Evolutionary conservation across 1,140 invertebrate genomes (phyloP).

Genomic region (Gryon sp.): DNA sequence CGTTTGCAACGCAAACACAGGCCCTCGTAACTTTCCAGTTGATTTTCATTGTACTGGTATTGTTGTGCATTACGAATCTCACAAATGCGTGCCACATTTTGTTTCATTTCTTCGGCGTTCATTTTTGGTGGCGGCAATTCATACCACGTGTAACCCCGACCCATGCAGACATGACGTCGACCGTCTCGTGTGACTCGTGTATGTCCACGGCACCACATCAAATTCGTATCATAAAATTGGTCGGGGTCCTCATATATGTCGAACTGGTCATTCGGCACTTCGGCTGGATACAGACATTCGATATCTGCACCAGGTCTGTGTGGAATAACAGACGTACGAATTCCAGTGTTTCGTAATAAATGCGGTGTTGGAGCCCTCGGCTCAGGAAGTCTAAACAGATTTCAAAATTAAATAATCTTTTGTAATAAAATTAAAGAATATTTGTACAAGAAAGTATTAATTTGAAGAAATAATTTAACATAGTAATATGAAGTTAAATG

Average conservation of each 20-base stretch:
- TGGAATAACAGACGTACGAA: conserved; percentile 1
- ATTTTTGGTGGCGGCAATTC: conserved; percentile 64
- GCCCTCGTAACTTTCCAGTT: conserved; percentile 36
- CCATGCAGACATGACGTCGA: conserved; percentile 68
- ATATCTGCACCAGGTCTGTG: conserved; percentile 15
- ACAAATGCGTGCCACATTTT: conserved; percentile 53
- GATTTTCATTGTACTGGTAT: conserved; percentile 67
- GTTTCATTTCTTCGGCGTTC: conserved; percentile 45
- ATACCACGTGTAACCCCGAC: conserved; percentile 71
- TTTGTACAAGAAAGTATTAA: too few species aligned
- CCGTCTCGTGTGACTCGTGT: conserved; percentile 65
- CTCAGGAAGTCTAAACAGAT: conserved; percentile 22
- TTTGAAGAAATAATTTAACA: background rate
- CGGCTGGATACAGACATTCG: conserved; percentile 61
- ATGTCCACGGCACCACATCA: conserved; percentile 72
- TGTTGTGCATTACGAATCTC: conserved; percentile 65
- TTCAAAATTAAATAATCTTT: too few species aligned
- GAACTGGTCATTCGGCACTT: conserved; percentile 41
- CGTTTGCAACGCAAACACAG: conserved; percentile 66
- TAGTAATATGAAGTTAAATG: too few species aligned
- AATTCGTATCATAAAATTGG: conserved; percentile 63
- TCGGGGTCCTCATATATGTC: conserved; percentile 66
- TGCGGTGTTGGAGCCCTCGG: background rate
- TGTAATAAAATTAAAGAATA: too few species aligned
- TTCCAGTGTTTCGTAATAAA: background rate